These are phyloP conservation scores for Sebastes vulpes DNA, from an alignment of 2,797 vertebrate species.

Conservation along the genomic window DNA sequence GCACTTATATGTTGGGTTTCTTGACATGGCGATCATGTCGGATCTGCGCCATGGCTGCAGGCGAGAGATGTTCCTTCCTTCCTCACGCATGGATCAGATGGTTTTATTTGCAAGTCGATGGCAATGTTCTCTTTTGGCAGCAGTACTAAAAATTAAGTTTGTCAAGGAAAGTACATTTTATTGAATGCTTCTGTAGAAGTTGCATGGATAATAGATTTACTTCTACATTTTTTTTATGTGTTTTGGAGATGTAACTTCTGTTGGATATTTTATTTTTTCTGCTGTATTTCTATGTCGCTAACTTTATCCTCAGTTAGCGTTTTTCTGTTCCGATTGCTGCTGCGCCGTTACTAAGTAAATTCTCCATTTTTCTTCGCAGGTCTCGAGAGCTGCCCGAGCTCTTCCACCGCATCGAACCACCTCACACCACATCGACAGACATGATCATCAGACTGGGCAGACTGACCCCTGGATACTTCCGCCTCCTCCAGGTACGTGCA, in stretches of 20 bases:
- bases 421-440: constrained; percentile 23
- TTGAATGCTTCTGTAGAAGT: not conserved
- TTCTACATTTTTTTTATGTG: not conserved
- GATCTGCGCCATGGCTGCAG: constrained; percentile 29
- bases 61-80: constrained; percentile 42
- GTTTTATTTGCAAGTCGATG: constrained; percentile 11
- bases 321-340: not conserved
- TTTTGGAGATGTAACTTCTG: not conserved
- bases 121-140: not conserved
- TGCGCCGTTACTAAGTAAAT: not conserved
- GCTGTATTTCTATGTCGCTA: not conserved
- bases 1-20: not conserved
- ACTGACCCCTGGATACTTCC: constrained; percentile 95
- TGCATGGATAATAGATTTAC: not conserved
- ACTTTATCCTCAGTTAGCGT: not conserved
- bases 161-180: no score
- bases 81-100: constrained; percentile 28
- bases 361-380: constrained; percentile 32
- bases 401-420: not conserved
- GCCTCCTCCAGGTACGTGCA: constrained; percentile 90
- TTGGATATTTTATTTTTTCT: not conserved
- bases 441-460: constrained; percentile 93
- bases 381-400: constrained; percentile 29
- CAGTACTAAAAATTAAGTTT: not conserved
- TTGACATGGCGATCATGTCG: not conserved